phyloP scores from a whole-genome alignment of 2,113 vertebrate genomes.

The Stegastes partitus region DNA sequence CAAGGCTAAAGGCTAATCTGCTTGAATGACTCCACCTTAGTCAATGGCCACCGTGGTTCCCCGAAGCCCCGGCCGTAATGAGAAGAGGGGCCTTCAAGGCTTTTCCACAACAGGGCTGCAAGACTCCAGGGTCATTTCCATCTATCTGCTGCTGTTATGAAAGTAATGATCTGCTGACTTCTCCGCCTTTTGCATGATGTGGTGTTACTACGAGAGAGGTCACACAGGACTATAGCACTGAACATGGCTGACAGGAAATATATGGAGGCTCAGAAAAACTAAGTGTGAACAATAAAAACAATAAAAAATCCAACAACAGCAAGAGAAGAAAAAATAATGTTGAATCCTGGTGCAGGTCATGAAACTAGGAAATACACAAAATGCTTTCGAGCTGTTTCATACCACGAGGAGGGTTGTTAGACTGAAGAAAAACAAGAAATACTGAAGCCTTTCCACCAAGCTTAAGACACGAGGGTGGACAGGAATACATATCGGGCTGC shows the following conservation, averaged over 20 bases:
- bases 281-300: background rate
- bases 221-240: background rate
- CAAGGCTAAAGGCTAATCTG: slow-evolving; percentile 82
- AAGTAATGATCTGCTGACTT: slow-evolving; percentile 50
- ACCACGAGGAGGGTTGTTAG: no score
- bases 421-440: no score
- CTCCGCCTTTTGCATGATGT: slow-evolving; percentile 34
- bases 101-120: slow-evolving; percentile 13
- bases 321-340: background rate
- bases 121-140: slow-evolving; percentile 55
- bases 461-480: no score
- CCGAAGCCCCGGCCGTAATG: slow-evolving; percentile 52
- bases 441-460: no score
- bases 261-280: background rate
- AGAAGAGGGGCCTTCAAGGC: slow-evolving; percentile 28
- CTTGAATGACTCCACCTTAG: slow-evolving; percentile 60
- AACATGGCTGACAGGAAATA: background rate
- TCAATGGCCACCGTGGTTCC: slow-evolving; percentile 48
- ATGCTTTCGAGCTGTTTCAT: no score
- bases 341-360: no score
- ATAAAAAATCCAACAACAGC: background rate
- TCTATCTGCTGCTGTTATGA: slow-evolving; percentile 56
- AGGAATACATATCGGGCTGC: no score
- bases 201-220: background rate
- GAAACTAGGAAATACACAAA: no score